phyloP scores from a whole-genome alignment of 2,113 vertebrate genomes.

The Etia nguti region DNA sequence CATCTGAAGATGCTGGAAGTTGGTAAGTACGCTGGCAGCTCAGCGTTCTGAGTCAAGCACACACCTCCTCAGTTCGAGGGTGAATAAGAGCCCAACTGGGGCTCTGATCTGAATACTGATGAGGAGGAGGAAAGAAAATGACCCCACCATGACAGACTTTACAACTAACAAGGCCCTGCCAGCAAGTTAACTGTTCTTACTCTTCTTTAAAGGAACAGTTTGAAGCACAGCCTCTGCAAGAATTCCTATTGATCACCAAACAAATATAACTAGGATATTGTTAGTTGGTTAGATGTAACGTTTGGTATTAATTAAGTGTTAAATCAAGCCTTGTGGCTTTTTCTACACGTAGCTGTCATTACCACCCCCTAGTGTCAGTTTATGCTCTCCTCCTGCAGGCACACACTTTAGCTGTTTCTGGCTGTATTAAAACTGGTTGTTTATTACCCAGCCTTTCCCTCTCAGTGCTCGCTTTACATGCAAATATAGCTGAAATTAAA shows the following conservation, averaged over 20 bases:
- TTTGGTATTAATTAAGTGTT: background rate
- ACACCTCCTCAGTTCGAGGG: background rate
- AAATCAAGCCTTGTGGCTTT: background rate
- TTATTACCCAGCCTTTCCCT: background rate
- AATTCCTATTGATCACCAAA: background rate
- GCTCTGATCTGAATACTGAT: constrained; percentile 15
- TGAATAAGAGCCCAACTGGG: background rate
- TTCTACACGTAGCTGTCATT: background rate
- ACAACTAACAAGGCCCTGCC: background rate
- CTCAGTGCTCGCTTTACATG: background rate
- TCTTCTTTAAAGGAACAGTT: background rate
- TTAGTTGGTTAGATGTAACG: background rate
- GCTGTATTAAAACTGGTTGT: background rate
- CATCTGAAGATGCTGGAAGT: constrained; percentile 77
- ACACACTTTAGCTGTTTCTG: background rate
- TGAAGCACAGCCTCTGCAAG: background rate
- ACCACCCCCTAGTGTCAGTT: background rate
- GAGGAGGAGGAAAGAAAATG: background rate
- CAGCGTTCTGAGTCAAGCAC: background rate
- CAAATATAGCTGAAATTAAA: background rate
- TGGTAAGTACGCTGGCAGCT: constrained; percentile 69
- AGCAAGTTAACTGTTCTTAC: background rate
- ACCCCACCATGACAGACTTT: background rate
- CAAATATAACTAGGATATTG: background rate
- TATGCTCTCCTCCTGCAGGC: background rate